Conservation (phyloP, 2,113 vertebrate genomes). For the Perccottus glenii region DNA sequence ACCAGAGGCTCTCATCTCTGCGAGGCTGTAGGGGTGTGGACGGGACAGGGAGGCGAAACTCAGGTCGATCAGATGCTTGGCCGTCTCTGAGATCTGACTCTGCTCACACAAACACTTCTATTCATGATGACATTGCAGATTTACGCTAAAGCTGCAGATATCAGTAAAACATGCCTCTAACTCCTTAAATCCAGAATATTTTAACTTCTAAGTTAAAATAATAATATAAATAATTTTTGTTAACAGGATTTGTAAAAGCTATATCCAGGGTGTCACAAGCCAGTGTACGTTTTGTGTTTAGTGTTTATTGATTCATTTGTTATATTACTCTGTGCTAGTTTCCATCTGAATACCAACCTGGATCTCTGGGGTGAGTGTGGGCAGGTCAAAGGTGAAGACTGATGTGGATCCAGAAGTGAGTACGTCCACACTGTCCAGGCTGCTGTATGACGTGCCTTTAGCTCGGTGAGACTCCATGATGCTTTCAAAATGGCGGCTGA, state of each 20-base stretch:
- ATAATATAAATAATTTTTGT: no score
- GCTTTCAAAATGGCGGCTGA: conserved; percentile 96
- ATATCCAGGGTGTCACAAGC: no score
- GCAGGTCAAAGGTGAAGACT: conserved; percentile 93
- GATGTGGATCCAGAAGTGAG: conserved; percentile 84
- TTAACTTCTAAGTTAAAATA: no score
- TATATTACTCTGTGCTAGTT: no score
- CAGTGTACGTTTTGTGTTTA: no score
- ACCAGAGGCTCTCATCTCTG: conserved; percentile 54
- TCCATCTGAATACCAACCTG: conserved; percentile 63
- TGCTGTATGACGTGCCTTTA: conserved; percentile 96
- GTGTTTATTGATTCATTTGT: no score
- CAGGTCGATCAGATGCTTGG: conserved; percentile 83
- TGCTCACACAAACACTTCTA: conserved; percentile 27
- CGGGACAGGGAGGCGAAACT: conserved; percentile 84
- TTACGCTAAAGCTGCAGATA: fast-evolving
- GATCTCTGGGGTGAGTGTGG: conserved; percentile 86
- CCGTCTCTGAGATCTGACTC: conserved; percentile 85
- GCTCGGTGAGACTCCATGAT: conserved; percentile 97
- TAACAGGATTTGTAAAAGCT: no score
- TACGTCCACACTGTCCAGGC: conserved; percentile 93
- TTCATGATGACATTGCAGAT: neutral
- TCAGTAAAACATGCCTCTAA: no score
- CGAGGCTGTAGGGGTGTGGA: conserved; percentile 56
- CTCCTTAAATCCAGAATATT: no score